These are phyloP conservation scores for Pemphredon lugubris DNA, from an alignment of 2,888 invertebrate species.

Conservation along the genomic window DNA sequence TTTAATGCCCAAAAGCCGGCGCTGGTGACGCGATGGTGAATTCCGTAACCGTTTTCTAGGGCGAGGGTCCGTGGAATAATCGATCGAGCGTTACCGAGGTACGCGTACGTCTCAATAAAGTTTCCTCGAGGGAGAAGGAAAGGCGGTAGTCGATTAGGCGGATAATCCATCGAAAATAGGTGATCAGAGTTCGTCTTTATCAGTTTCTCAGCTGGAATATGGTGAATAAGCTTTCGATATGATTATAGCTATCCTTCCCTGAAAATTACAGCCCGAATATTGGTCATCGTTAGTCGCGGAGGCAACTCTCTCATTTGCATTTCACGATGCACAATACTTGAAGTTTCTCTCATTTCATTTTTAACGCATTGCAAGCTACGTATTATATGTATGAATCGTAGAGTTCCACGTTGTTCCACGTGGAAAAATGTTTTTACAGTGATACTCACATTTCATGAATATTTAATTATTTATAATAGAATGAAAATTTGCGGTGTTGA, in stretches of 20 bases:
- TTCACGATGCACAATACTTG: no score
- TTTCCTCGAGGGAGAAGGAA: constrained; percentile 40
- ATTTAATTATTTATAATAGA: no score
- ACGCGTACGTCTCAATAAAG: constrained; percentile 55
- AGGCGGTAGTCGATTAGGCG: constrained; percentile 44
- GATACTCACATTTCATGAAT: no score
- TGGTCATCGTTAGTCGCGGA: not conserved
- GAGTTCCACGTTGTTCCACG: no score
- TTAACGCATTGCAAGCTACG: no score
- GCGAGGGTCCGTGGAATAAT: constrained; percentile 46
- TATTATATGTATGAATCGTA: no score
- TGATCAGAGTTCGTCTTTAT: constrained; percentile 28
- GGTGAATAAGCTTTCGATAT: constrained; percentile 10
- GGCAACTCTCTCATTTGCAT: no score
- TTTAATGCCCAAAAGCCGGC: constrained; percentile 6
- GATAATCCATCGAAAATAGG: constrained; percentile 60
- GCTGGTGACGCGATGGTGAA: not conserved
- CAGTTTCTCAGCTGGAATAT: constrained; percentile 4
- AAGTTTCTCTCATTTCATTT: no score
- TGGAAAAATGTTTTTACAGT: no score
- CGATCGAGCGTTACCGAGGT: constrained; percentile 55
- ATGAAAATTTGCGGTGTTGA: no score
- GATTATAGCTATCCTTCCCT: not conserved
- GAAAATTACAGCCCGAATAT: not conserved
- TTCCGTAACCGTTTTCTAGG: not conserved